A percentile compares a stretch with the other conserved stretches of the same genome.
Conservation (phyloP, 2,888 invertebrate species). For the Rotaria sp. region DNA sequence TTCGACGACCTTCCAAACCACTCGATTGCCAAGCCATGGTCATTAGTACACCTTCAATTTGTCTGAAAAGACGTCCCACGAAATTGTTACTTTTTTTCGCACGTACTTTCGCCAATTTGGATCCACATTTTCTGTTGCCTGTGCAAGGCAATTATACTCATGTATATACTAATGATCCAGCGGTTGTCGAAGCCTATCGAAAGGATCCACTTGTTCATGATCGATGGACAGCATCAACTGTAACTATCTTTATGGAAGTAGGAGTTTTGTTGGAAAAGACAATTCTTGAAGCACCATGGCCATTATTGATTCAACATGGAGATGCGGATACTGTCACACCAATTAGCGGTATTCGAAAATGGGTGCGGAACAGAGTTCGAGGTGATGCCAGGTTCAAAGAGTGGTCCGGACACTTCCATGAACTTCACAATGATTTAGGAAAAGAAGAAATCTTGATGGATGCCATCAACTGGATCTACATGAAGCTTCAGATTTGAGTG, state of each 20-base stretch:
- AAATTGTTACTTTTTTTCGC: background rate
- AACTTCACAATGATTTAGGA: background rate
- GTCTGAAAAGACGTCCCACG: background rate
- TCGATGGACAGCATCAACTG: background rate
- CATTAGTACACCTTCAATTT: background rate
- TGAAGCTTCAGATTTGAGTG: background rate
- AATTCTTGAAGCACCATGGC: background rate
- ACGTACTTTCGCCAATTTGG: background rate
- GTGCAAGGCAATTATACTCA: background rate
- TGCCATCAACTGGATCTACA: background rate
- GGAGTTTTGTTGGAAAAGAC: background rate
- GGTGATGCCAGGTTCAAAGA: background rate
- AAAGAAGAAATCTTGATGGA: background rate
- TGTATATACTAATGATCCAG: background rate
- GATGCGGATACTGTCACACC: background rate
- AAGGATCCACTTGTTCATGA: background rate
- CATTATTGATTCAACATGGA: background rate
- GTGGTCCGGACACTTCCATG: background rate
- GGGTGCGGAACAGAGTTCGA: background rate
- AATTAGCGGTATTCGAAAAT: background rate
- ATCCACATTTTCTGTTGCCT: background rate
- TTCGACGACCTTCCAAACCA: background rate
- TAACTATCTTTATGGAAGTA: background rate
- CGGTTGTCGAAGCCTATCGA: background rate
- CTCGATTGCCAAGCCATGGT: background rate